A percentile compares a stretch with the other conserved stretches of the same genome.
Conservation (phyloP, 2,888 invertebrate species). For the Andrena camellia region DNA sequence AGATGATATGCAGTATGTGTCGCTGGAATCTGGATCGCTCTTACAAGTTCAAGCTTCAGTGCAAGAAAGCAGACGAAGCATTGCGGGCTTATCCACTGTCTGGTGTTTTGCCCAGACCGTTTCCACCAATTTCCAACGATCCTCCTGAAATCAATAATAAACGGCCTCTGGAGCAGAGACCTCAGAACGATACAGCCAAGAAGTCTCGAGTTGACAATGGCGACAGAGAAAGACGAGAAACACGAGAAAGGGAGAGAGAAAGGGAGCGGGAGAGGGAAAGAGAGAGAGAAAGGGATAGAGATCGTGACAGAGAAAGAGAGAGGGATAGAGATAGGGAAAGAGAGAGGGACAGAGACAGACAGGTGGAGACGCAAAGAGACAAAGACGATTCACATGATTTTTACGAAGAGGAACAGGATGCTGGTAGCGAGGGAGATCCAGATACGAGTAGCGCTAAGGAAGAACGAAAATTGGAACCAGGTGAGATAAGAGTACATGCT, state of each 20-base stretch:
- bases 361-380: conserved; percentile 72
- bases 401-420: conserved; percentile 82
- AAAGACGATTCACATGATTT: conserved; percentile 75
- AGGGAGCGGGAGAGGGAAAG: conserved; percentile 68
- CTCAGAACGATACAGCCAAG: conserved; percentile 75
- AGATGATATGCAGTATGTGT: conserved; percentile 90
- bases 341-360: conserved; percentile 69
- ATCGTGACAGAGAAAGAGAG: conserved; percentile 64
- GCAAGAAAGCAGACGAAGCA: conserved; percentile 90
- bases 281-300: conserved; percentile 71
- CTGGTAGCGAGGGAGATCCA: conserved; percentile 79
- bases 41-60: conserved; percentile 91
- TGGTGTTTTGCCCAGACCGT: conserved; percentile 87
- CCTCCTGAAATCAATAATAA: conserved; percentile 78
- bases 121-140: conserved; percentile 85
- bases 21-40: conserved; percentile 89
- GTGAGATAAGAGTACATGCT: conserved; percentile 88
- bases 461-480: conserved; percentile 83
- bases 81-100: conserved; percentile 89
- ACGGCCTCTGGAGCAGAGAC: conserved; percentile 76
- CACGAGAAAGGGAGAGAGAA: conserved; percentile 61
- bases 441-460: conserved; percentile 75
- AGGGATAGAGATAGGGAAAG: conserved; percentile 73
- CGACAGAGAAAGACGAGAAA: conserved; percentile 76
- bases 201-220: conserved; percentile 81